These are phyloP conservation scores for Loripinus fragilis DNA, from an alignment of 2,888 invertebrate species.

Conservation along the genomic window DNA sequence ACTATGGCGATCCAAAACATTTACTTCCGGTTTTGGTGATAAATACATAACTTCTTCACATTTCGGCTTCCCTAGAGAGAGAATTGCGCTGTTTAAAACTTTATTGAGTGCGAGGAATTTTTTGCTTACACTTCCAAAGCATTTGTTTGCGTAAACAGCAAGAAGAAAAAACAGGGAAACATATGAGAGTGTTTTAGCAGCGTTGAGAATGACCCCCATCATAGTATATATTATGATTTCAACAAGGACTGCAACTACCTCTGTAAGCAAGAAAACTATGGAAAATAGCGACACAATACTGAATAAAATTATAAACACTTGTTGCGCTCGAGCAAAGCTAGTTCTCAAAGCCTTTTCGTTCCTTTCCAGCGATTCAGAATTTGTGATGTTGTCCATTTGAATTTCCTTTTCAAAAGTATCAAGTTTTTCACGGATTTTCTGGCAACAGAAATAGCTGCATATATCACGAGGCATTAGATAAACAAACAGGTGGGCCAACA, in stretches of 20 bases:
- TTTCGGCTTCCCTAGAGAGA: slow-evolving; percentile 55
- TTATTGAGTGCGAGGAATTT: slow-evolving; percentile 79
- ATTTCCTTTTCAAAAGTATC: neutral
- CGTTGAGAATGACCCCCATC: slow-evolving; percentile 80
- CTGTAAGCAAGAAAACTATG: slow-evolving; percentile 74
- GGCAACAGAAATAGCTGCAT: neutral
- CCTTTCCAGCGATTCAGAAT: slow-evolving; percentile 50
- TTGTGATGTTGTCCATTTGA: slow-evolving; percentile 40
- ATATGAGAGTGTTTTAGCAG: slow-evolving; percentile 72
- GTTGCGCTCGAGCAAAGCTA: slow-evolving; percentile 38
- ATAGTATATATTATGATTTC: slow-evolving; percentile 77
- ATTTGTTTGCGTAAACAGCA: slow-evolving; percentile 74
- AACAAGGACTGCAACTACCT: slow-evolving; percentile 76
- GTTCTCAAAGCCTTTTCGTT: slow-evolving; percentile 40
- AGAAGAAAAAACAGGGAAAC: slow-evolving; percentile 73
- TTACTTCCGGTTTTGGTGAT: neutral
- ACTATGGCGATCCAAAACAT: neutral
- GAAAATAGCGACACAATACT: slow-evolving; percentile 72
- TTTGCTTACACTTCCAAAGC: slow-evolving; percentile 74
- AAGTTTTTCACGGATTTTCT: neutral
- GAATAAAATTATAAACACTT: slow-evolving; percentile 62
- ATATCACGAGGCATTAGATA: slow-evolving; percentile 60
- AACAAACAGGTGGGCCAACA: slow-evolving; percentile 69
- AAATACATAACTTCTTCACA: slow-evolving; percentile 39
- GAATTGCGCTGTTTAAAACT: slow-evolving; percentile 66